Conservation (phyloP, 2,888 invertebrate genomes). For the Pristionchus japonicus region DNA sequence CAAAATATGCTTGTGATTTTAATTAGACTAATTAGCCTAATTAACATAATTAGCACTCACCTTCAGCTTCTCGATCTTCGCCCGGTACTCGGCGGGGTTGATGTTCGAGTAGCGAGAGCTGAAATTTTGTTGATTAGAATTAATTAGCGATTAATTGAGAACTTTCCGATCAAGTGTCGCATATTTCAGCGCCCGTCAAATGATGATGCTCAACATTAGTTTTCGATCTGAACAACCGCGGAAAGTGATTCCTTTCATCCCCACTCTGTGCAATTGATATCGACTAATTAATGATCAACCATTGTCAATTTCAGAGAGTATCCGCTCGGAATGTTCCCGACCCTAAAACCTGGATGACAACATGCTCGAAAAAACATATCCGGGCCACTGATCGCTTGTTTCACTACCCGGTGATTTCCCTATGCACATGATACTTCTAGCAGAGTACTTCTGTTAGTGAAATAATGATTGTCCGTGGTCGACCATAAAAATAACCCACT, state of each 20-base stretch:
- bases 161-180: too few relatives aligned
- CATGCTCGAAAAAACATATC: background rate
- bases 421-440: background rate
- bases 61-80: conserved; percentile 41
- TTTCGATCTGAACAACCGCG: too few relatives aligned
- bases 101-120: conserved; percentile 18
- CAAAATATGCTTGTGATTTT: too few relatives aligned
- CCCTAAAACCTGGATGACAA: background rate
- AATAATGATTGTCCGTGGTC: background rate
- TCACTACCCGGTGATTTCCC: background rate
- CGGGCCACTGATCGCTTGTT: background rate
- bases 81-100: conserved; percentile 13
- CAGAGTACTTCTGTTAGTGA: background rate
- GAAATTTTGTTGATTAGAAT: background rate
- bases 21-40: background rate
- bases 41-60: background rate
- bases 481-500: too few relatives aligned
- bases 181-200: too few relatives aligned
- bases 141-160: background rate
- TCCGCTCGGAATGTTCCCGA: too few relatives aligned
- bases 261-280: too few relatives aligned
- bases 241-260: too few relatives aligned
- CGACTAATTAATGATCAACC: too few relatives aligned
- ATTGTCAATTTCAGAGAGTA: too few relatives aligned
- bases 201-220: too few relatives aligned